Conservation (phyloP, 2,113 vertebrate genomes). For the Onychostoma macrolepis region DNA sequence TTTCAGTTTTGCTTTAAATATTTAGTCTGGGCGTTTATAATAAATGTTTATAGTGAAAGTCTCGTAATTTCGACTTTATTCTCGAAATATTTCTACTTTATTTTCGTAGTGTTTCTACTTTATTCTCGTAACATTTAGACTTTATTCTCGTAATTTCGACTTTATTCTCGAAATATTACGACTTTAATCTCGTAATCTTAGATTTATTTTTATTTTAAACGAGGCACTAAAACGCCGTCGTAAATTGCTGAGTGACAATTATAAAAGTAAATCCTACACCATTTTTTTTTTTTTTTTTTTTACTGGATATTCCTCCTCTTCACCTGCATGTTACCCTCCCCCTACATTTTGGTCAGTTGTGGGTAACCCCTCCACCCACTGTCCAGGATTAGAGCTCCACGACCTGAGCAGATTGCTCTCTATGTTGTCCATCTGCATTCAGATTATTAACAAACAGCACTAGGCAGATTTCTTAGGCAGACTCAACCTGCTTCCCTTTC, state of each 20-base stretch:
- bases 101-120: too few relatives aligned
- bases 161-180: too few relatives aligned
- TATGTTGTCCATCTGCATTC: conserved; percentile 41
- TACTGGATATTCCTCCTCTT: not conserved
- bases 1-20: too few relatives aligned
- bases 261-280: not conserved
- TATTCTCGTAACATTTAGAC: too few relatives aligned
- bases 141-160: too few relatives aligned
- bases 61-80: too few relatives aligned
- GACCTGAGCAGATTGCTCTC: conserved; percentile 35
- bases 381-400: conserved; percentile 24
- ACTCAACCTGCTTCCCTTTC: not conserved
- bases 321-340: not conserved
- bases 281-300: not conserved
- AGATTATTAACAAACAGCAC: not conserved
- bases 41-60: too few relatives aligned
- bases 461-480: conserved; percentile 7
- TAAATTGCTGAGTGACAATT: not conserved
- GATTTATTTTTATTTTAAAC: too few relatives aligned
- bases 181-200: too few relatives aligned
- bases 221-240: too few relatives aligned
- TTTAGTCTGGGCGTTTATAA: too few relatives aligned
- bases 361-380: not conserved
- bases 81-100: too few relatives aligned
- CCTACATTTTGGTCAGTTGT: not conserved